Percentiles rank a stretch among this genome's conserved stretches.
phyloP scores from a whole-genome alignment of 2,888 invertebrate species.

The Polydesmus complanatus region DNA sequence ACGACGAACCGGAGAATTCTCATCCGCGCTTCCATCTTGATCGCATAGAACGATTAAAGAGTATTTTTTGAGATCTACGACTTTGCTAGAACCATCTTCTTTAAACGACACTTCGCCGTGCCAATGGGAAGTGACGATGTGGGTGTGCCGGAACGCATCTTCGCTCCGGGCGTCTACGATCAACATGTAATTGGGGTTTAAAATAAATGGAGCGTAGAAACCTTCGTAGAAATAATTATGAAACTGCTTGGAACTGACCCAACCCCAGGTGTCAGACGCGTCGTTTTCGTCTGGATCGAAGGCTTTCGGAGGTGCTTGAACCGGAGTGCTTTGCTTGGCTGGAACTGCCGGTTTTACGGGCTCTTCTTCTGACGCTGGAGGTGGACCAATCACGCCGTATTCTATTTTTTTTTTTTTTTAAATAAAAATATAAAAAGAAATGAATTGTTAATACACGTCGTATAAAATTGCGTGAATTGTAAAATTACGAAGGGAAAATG shows the following conservation, averaged over 20 bases:
- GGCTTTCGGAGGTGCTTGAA: slow-evolving; percentile 20
- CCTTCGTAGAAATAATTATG: slow-evolving; percentile 30
- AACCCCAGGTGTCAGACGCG: slow-evolving; percentile 22
- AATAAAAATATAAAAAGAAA: neutral
- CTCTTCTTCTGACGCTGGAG: slow-evolving; percentile 7
- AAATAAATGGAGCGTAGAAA: slow-evolving; percentile 27
- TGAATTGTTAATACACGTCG: too few relatives aligned
- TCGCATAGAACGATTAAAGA: slow-evolving; percentile 27
- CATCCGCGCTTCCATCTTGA: slow-evolving; percentile 20
- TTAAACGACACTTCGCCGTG: slow-evolving; percentile 22
- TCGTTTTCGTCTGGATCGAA: slow-evolving; percentile 22
- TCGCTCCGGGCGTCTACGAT: slow-evolving; percentile 25
- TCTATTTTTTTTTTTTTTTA: too few relatives aligned
- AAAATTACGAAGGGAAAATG: too few relatives aligned
- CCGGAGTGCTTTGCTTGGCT: neutral
- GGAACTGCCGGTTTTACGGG: neutral
- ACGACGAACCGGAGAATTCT: slow-evolving; percentile 13
- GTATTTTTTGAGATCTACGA: slow-evolving; percentile 21
- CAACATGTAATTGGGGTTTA: slow-evolving; percentile 27
- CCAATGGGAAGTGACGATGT: slow-evolving; percentile 23
- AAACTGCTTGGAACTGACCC: slow-evolving; percentile 24
- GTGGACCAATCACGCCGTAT: slow-evolving; percentile 12
- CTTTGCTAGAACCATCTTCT: slow-evolving; percentile 15
- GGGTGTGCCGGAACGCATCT: slow-evolving; percentile 20
- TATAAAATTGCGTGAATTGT: too few relatives aligned